Evolutionary conservation across 1,140 invertebrate species (phyloP), one percentile per base, ranked within the genome.

Genomic region (Zaprionus ornatus): DNA sequence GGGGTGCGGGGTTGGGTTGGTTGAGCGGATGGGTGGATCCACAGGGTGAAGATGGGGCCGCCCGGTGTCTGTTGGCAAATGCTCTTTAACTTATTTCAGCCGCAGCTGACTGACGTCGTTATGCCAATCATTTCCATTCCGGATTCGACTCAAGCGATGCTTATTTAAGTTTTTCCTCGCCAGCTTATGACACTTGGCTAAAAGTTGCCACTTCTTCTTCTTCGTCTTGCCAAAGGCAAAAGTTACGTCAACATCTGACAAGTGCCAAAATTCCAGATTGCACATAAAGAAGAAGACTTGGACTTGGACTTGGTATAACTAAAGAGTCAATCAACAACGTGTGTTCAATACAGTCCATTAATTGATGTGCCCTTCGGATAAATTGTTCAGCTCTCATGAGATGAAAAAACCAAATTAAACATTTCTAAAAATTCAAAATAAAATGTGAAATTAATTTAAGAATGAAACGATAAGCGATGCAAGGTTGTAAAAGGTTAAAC

Each of bases 111-210:
- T 74, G 70, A 61, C 68, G 19, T 80, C 75, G 63, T 78, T 75
- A 71, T 78, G 71, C 71, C 76, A 78, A 80, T 80, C 75, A 70
- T 67, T 66, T 77, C 61, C 40, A 77, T 77, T 68, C 60, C 64
- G 42, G 19, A 71, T 23, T 54, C 70, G 35, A 60, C 45, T 54
- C 4, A 25, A 52, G 19, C 27, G 17, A 54, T 25, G 13, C 61
- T 32, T 62, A 50, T 71, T 57, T 48, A 71, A 54, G 60, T 45
- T 56, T 15, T 68, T 59, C 27, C n/a, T 42, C 37, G 42, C 40
- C 60, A 35, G 23, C 59, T 19, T 40, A 69, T 74, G 66, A 56
- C 64, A 69, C 37, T 57, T 71, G 35, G 42, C 40, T 35, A 23
- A 23, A 59, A 48, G 21, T 27, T 32, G 12, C 45, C 17, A 54